Percentiles rank a stretch among this genome's conserved stretches.
phyloP scores from a whole-genome alignment of 2,888 invertebrate species.

The Archips xylosteana region DNA sequence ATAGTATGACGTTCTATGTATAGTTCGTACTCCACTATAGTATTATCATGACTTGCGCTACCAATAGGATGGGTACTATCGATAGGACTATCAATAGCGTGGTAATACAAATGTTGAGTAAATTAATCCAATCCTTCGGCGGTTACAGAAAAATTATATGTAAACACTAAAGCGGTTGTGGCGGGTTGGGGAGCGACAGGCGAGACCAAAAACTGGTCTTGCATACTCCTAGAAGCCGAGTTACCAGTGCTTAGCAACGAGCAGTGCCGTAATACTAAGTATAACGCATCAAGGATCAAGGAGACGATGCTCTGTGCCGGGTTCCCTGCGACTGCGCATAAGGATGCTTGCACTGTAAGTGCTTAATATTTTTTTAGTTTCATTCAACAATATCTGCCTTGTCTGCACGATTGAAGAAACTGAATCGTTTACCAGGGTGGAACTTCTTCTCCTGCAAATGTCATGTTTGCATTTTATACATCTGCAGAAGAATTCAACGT shows the following conservation, averaged over 20 bases:
- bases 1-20: no score
- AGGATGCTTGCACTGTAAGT: slow-evolving; percentile 92
- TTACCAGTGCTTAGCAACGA: slow-evolving; percentile 89
- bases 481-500: no score
- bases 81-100: no score
- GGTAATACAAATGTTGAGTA: no score
- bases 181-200: slow-evolving; percentile 95
- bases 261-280: slow-evolving; percentile 90
- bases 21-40: no score
- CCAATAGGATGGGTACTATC: no score
- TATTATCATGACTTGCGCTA: no score
- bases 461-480: no score
- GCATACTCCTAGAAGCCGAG: slow-evolving; percentile 92
- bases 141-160: slow-evolving; percentile 82
- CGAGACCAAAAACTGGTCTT: slow-evolving; percentile 94
- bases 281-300: slow-evolving; percentile 93
- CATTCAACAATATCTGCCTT: no score
- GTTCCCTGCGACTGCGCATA: slow-evolving; percentile 89
- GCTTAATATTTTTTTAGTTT: no score
- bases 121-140: neutral
- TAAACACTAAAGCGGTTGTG: slow-evolving; percentile 88
- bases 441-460: no score
- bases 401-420: neutral
- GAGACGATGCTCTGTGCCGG: slow-evolving; percentile 96
- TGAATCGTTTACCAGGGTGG: neutral